Evolutionary conservation across 2,113 vertebrate genomes (phyloP), one percentile per base, ranked within the genome.

Genomic region (Piaya cayana): DNA sequence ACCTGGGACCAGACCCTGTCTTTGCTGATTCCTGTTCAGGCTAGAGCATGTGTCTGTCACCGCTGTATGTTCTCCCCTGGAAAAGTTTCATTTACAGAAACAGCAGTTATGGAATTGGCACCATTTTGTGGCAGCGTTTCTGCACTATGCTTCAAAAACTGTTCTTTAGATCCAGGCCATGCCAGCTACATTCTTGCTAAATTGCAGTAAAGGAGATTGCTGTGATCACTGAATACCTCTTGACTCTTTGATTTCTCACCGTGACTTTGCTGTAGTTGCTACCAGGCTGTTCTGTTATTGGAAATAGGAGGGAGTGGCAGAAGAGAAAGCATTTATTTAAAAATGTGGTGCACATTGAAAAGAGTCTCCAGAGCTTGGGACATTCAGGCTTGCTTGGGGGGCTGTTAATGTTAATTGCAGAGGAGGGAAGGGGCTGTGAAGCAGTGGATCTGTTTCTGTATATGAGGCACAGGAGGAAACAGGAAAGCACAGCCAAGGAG

Each of bases 11-110:
- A 60, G 79, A 81, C 52, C 50, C 63, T 70, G 69, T 67, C 67
- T 67, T 90, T 90, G 52, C 64, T 2, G 0, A 27, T 55, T 60
- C n/a, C 34, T 59, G 26, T 26, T 93, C 37, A 63, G 45, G 52
- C 32, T 68, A 8, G 30, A 76, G 58, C 56, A 76, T 2, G 8
- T 75, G 58, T 45, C 22, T 67, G 8, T 59, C 56, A 87, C 53
- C 50, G 90, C 82, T 90, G 11, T 17, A 18, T 37, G 29, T 59
- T 74, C 56, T 64, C 36, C n/a, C 52, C 9, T 56, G 36, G 68
- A 94, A 94, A 92, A 78, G 10, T 30, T 52, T 80, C 52, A 89
- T 88, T 93, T 92, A 82, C 72, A 81, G 86, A 80, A 92, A 63
- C 21, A 86, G 67, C 69, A 84, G 67, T 32, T 75, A 53, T 86